Conservation (phyloP, 2,113 vertebrate species). For the Chiloscyllium plagiosum region DNA sequence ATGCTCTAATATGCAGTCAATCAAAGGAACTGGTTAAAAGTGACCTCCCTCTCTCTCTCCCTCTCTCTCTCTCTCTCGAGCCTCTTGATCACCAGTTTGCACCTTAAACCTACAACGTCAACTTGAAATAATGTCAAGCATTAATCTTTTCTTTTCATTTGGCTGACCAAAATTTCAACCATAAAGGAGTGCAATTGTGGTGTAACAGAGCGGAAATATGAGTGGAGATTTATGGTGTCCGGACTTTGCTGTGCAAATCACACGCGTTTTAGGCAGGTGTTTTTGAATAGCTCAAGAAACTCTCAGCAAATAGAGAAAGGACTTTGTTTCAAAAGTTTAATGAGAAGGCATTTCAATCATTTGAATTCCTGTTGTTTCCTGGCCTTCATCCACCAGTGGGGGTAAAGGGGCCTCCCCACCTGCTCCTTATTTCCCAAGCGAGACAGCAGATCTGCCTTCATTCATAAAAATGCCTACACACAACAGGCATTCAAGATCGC, state of each 20-base stretch:
- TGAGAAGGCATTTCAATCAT: neutral
- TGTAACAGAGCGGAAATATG: neutral
- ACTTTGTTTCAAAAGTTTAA: constrained; percentile 21
- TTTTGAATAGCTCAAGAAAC: neutral
- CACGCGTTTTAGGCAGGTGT: neutral
- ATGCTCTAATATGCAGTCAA: neutral
- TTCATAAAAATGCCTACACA: neutral
- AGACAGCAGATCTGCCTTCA: neutral
- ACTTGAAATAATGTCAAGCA: neutral
- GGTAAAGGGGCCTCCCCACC: neutral
- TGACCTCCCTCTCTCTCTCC: neutral
- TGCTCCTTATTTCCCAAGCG: neutral
- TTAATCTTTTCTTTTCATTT: neutral
- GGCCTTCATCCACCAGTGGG: neutral
- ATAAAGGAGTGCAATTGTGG: neutral
- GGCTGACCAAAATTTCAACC: neutral
- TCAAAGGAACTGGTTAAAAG: neutral
- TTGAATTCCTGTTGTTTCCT: constrained; percentile 1
- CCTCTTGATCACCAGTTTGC: neutral
- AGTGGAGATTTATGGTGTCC: neutral
- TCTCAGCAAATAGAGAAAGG: neutral
- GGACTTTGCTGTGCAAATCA: neutral
- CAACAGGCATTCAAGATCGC: neutral
- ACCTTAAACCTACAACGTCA: neutral
- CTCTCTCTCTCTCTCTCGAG: neutral